Evolutionary conservation across 2,888 invertebrate genomes (phyloP), one percentile per base, ranked within the genome.

Genomic region (Cephus spinipes): DNA sequence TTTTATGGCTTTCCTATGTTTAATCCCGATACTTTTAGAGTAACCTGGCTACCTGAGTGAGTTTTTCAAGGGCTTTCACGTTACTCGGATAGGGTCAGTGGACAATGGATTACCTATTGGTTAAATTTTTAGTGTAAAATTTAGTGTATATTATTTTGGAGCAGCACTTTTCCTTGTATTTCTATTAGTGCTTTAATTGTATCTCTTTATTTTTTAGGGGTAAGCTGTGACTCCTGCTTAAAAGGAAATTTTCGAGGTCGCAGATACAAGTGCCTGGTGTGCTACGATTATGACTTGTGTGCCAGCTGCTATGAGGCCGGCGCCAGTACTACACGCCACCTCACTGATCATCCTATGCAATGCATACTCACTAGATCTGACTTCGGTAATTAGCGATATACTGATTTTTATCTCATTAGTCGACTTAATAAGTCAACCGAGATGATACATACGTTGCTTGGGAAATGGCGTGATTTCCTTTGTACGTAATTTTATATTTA

Each of bases 211-310:
- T 23, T 55, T 23, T 87, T 92, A 98, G 99, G 99, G 94, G 99
- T 99, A 92, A 99, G 98, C 95, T 99, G 99, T 95, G 99, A 99
- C 96, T 97, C 98, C 91, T 99, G 99, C 95, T 95, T 98, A 93
- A 98, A 98, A 94, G 97, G 97, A 92, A 98, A 99, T 93, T 99
- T 99, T 93, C 95, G 97, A 93, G 99, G 99, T 90, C 96, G 98
- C 92, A 96, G 99, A 90, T 99, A 98, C 93, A 99, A 99, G 94
- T 99, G 99, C 94, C 95, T 99, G 92, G 96, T 98, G 90, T 99
- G 99, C 94, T 98, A 98, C 93, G 99, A 99, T 94, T 99, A 98
- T 94, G 99, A 99, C 94, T 94, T 99, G 89, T 99, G 99, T 93
- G 97, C 98, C 89, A 95, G 96, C 89, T 99, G 99, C 92, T 98